phyloP scores from a whole-genome alignment of 2,797 vertebrate genomes.

The Meda fulgida region DNA sequence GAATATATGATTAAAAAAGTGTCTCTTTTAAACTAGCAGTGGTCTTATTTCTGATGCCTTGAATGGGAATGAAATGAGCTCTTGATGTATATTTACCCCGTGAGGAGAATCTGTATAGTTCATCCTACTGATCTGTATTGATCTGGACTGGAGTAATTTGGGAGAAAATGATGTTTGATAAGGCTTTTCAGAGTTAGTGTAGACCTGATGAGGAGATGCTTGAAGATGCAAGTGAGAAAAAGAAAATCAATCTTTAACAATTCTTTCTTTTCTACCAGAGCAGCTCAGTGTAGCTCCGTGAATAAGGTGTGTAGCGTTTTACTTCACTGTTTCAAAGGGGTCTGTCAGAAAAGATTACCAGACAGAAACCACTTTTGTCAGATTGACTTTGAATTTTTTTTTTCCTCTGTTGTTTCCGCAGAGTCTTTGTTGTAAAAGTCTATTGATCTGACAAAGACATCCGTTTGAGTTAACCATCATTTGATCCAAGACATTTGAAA shows the following conservation, averaged over 20 bases:
- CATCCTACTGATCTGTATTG: slow-evolving; percentile 56
- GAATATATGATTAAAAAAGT: neutral
- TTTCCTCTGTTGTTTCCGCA: slow-evolving; percentile 14
- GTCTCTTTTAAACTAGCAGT: neutral
- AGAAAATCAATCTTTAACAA: slow-evolving; percentile 58
- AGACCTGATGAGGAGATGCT: slow-evolving; percentile 31
- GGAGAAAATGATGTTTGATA: slow-evolving; percentile 60
- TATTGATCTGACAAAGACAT: slow-evolving; percentile 21
- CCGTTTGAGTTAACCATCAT: slow-evolving; percentile 21
- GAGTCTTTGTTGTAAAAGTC: slow-evolving; percentile 30
- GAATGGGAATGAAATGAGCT: slow-evolving; percentile 58
- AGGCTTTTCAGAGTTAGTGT: slow-evolving; percentile 23
- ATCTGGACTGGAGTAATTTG: slow-evolving; percentile 60
- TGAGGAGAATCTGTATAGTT: slow-evolving; percentile 47
- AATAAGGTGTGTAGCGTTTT: slow-evolving; percentile 45
- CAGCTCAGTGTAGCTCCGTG: slow-evolving; percentile 8
- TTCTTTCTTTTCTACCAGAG: slow-evolving; percentile 36
- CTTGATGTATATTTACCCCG: slow-evolving; percentile 57
- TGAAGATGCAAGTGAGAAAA: slow-evolving; percentile 24
- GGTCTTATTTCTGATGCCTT: slow-evolving; percentile 24
- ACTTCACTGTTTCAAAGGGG: slow-evolving; percentile 40
- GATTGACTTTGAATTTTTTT: slow-evolving; percentile 44
- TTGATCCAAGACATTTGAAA: slow-evolving; percentile 11
- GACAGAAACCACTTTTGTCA: slow-evolving; percentile 7
- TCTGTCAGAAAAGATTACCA: slow-evolving; percentile 45